Percentiles rank a stretch among this genome's conserved stretches.
phyloP scores from a whole-genome alignment of 2,797 vertebrate genomes.

The Urosaurus nigricauda region DNA sequence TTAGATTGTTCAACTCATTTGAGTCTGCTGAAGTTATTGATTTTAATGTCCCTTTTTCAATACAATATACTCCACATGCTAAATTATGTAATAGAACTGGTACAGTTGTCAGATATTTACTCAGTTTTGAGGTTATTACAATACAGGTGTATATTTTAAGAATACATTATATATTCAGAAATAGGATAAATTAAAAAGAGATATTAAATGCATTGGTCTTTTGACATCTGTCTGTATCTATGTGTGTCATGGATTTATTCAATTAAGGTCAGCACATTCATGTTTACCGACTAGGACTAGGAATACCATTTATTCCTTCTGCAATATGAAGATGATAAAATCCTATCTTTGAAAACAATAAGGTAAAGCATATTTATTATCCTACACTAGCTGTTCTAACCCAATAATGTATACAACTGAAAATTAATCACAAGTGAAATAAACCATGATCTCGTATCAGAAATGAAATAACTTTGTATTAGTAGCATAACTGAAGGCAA shows the following conservation, averaged over 20 bases:
- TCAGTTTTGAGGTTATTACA: conserved; percentile 13
- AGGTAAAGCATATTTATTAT: conserved; percentile 4
- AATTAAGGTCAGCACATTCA: background rate
- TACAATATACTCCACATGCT: background rate
- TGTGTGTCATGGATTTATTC: background rate
- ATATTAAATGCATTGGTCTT: background rate
- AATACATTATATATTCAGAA: background rate
- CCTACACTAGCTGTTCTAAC: background rate
- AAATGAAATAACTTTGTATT: conserved; percentile 34
- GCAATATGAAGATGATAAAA: background rate
- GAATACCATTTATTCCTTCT: background rate
- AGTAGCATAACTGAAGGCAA: background rate
- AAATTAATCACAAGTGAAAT: conserved; percentile 42
- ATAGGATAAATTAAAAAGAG: conserved; percentile 1
- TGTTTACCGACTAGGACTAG: background rate
- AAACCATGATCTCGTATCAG: background rate
- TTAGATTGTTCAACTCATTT: conserved; percentile 29
- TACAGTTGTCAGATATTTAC: conserved; percentile 13
- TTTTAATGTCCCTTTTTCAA: conserved; percentile 22
- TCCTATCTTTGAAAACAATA: background rate
- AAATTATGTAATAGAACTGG: background rate
- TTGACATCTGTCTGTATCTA: background rate
- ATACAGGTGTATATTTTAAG: background rate
- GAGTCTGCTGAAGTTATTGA: conserved; percentile 6
- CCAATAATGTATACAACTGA: conserved; percentile 2